A percentile compares a stretch with the other conserved stretches of the same genome.
Evolutionary conservation across 1,140 invertebrate genomes (phyloP).

Genomic region (Condylostylus longicornis): DNA sequence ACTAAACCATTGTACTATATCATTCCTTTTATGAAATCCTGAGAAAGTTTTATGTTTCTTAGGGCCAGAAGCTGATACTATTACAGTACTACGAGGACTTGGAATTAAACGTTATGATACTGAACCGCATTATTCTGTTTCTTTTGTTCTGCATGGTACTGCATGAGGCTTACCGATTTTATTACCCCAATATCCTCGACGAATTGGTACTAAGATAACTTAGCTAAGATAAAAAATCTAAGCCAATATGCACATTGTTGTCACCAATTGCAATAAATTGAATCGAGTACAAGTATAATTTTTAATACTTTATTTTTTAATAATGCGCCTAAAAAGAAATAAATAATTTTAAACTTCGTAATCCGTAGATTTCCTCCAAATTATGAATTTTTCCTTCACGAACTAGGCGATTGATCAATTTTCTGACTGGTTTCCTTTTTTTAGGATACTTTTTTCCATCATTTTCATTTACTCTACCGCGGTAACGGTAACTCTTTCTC

Average conservation of each 20-base stretch:
- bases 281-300: conserved; percentile 98
- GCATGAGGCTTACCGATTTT: conserved; percentile 99
- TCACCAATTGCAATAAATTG: conserved; percentile 92
- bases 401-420: conserved; percentile 89
- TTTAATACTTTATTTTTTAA: conserved; percentile 93
- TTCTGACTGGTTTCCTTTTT: conserved; percentile 97
- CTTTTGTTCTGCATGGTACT: conserved; percentile 99
- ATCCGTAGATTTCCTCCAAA: conserved; percentile 92
- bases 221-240: conserved; percentile 94
- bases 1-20: too few species aligned
- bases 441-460: conserved; percentile 91
- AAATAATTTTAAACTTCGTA: conserved; percentile 96
- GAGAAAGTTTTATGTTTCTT: too few species aligned
- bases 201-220: conserved; percentile 90
- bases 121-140: conserved; percentile 98
- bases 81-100: conserved; percentile 97
- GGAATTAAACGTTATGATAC: conserved; percentile 93
- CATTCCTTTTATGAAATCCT: too few species aligned
- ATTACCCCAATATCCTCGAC: conserved; percentile 98
- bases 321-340: conserved; percentile 74
- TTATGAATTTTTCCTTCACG: conserved; percentile 85
- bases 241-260: conserved; percentile 88
- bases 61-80: conserved; percentile 97
- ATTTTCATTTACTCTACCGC: conserved; percentile 70
- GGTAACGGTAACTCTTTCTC: conserved; percentile 60